Evolutionary conservation across 2,888 invertebrate genomes (phyloP).

Genomic region (Watsonalla cultraria): DNA sequence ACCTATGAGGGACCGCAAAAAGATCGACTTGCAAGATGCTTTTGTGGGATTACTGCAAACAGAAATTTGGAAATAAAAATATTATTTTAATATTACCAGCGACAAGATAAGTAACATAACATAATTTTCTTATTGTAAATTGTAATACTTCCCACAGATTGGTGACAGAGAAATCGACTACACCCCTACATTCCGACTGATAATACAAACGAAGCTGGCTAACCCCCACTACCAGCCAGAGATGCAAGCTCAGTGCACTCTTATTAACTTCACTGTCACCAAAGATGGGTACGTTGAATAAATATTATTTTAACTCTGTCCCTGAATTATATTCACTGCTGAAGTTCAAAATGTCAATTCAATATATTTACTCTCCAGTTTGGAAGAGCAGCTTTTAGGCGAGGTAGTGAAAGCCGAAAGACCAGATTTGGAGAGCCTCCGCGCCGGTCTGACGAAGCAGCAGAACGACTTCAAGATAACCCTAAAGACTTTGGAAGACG

Average conservation of each 20-base stretch:
- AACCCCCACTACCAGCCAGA: slow-evolving; percentile 98
- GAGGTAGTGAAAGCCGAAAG: slow-evolving; percentile 96
- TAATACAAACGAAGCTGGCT: slow-evolving; percentile 94
- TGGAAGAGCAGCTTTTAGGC: slow-evolving; percentile 95
- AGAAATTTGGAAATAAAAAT: no score
- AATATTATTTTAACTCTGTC: slow-evolving; percentile 2
- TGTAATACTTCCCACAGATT: slow-evolving; percentile 74
- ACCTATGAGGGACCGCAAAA: no score
- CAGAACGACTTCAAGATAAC: slow-evolving; percentile 97
- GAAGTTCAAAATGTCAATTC: no score
- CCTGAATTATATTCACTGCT: no score
- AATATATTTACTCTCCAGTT: slow-evolving; percentile 37
- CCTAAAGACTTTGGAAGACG: slow-evolving; percentile 94
- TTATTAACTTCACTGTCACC: slow-evolving; percentile 97
- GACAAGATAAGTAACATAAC: background rate
- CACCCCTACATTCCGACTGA: slow-evolving; percentile 87
- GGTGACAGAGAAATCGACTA: slow-evolving; percentile 96
- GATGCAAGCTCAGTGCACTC: slow-evolving; percentile 96
- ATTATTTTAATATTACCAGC: no score
- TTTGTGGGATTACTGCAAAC: no score
- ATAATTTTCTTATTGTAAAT: background rate
- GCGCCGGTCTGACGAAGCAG: slow-evolving; percentile 91
- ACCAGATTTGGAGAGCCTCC: slow-evolving; percentile 91
- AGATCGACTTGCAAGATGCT: no score
- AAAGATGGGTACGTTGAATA: slow-evolving; percentile 82